Percentiles rank a stretch among this genome's conserved stretches.
These are phyloP conservation scores for Pangasianodon hypophthalmus DNA, from an alignment of 2,113 vertebrate species.

Conservation along the genomic window DNA sequence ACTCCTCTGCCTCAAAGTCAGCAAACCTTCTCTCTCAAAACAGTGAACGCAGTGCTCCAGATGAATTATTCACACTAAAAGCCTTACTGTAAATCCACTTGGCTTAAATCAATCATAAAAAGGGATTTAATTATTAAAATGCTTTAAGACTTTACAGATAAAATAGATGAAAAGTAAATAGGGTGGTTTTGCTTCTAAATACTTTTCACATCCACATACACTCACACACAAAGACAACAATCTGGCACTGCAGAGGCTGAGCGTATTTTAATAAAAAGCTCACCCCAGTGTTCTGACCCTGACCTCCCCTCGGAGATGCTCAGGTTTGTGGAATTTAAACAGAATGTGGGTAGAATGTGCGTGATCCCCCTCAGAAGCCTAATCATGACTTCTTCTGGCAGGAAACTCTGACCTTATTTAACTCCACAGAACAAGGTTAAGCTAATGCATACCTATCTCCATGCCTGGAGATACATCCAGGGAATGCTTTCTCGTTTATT, in stretches of 20 bases:
- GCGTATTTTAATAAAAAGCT: slow-evolving; percentile 10
- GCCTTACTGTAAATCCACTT: slow-evolving; percentile 29
- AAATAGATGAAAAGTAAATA: not conserved
- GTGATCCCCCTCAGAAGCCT: not conserved
- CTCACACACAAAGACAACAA: not conserved
- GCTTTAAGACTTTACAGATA: not conserved
- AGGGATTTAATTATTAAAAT: not conserved
- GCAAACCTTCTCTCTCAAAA: slow-evolving; percentile 37
- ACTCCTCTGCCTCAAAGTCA: slow-evolving; percentile 37
- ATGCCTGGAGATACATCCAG: not conserved
- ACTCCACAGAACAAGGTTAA: slow-evolving; percentile 46
- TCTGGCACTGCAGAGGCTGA: not conserved
- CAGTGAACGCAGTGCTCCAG: slow-evolving; percentile 37
- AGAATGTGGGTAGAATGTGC: slow-evolving; percentile 25
- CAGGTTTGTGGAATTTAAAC: not conserved
- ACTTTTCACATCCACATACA: slow-evolving; percentile 7
- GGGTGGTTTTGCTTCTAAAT: not conserved
- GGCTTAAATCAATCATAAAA: slow-evolving; percentile 24
- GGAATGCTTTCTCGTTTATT: slow-evolving; percentile 23
- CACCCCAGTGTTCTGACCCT: slow-evolving; percentile 28
- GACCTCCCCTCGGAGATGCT: not conserved
- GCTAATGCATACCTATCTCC: not conserved
- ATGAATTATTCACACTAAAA: slow-evolving; percentile 55
- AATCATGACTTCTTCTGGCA: slow-evolving; percentile 33
- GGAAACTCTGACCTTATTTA: slow-evolving; percentile 40